Evolutionary conservation across 2,113 vertebrate species (phyloP).

Genomic region (Lophius piscatorius): DNA sequence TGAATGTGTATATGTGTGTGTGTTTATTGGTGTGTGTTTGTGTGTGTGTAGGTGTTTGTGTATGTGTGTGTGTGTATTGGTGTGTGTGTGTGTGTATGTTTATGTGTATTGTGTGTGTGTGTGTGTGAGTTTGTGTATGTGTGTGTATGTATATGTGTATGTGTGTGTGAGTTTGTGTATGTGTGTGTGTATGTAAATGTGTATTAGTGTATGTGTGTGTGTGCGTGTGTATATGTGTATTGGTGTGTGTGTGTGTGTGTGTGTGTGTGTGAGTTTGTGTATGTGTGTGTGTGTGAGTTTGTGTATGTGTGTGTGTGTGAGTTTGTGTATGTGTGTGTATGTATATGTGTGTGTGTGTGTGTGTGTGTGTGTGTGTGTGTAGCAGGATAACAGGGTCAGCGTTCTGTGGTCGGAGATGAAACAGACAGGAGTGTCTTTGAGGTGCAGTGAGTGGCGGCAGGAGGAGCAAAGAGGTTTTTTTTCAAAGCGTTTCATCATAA

Average conservation of each 20-base stretch:
- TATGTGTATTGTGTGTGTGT: background rate
- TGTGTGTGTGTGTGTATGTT: constrained; percentile 35
- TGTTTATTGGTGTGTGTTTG: too few species aligned
- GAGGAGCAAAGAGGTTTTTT: constrained; percentile 42
- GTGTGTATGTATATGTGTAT: constrained; percentile 11
- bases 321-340: constrained; percentile 23
- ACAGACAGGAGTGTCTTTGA: constrained; percentile 78
- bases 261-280: too few species aligned
- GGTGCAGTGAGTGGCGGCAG: constrained; percentile 73
- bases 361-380: constrained; percentile 36
- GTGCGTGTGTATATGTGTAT: too few species aligned
- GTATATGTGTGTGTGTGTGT: constrained; percentile 21
- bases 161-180: constrained; percentile 25
- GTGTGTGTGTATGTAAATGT: constrained; percentile 22
- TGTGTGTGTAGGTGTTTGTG: constrained; percentile 26
- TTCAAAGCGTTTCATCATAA: constrained; percentile 70
- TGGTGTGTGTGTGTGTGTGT: too few species aligned
- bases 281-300: constrained; percentile 53
- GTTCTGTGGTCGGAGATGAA: constrained; percentile 70
- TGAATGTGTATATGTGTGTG: constrained; percentile 14
- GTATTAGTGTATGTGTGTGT: constrained; percentile 32
- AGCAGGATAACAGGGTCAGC: constrained; percentile 54
- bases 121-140: constrained; percentile 9
- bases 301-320: constrained; percentile 27
- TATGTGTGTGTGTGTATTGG: constrained; percentile 29